Conservation (phyloP, 2,113 vertebrate genomes). For the Gorsachius goisagi region DNA sequence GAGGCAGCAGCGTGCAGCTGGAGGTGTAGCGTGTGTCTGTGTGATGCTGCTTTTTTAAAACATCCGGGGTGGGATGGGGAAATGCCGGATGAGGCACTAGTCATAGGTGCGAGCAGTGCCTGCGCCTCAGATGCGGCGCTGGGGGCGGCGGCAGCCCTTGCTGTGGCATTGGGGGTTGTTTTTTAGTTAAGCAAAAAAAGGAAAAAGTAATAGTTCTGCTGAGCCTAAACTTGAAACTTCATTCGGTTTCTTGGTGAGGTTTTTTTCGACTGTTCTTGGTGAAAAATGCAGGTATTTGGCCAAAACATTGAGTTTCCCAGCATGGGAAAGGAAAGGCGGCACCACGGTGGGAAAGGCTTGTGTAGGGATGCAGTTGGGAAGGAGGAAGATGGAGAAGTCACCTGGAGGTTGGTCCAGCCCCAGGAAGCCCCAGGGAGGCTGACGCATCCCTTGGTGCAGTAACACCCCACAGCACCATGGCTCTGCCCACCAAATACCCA, state of each 20-base stretch:
- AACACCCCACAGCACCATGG: background rate
- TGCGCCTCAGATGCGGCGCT: background rate
- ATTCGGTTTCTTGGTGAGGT: background rate
- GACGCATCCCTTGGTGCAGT: background rate
- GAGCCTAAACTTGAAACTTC: background rate
- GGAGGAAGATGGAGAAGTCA: background rate
- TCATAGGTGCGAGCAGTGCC: slow-evolving; percentile 29
- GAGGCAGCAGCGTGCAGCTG: background rate
- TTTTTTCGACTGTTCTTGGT: background rate
- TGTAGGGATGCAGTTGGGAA: background rate
- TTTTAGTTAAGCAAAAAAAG: background rate
- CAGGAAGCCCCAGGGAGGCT: background rate
- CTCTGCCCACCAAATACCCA: background rate
- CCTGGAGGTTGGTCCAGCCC: background rate
- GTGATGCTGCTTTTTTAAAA: background rate
- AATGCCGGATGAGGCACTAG: background rate
- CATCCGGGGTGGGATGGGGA: background rate
- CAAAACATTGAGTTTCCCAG: background rate
- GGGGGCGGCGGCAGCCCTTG: background rate
- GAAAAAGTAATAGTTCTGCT: background rate
- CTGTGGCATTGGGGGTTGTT: background rate
- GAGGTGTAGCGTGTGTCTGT: background rate
- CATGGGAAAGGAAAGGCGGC: background rate
- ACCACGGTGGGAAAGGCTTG: background rate
- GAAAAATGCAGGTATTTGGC: background rate